Percentiles rank a stretch among this genome's conserved stretches.
Evolutionary conservation across 1,140 invertebrate species (phyloP).

Genomic region (Zaprionus lachaisei): DNA sequence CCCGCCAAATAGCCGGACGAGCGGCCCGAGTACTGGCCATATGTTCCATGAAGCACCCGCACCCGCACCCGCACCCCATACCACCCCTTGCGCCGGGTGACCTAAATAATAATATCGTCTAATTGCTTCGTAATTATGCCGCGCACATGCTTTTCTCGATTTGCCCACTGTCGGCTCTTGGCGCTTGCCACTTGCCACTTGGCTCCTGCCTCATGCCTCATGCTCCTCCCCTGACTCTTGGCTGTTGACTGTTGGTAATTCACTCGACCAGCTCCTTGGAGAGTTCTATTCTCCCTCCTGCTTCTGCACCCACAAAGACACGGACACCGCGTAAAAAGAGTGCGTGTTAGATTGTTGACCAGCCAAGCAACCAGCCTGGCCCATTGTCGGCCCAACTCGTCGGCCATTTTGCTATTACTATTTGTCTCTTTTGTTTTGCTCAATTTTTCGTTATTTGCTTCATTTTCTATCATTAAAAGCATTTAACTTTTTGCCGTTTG

Average conservation of each 20-base stretch:
- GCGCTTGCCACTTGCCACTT: background rate
- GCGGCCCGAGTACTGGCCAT: conserved; percentile 49
- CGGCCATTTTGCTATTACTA: conserved; percentile 75
- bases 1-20: conserved; percentile 37
- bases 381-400: conserved; percentile 27
- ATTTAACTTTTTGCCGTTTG: conserved; percentile 80
- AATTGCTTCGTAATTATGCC: conserved; percentile 82
- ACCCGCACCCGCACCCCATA: background rate
- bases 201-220: background rate
- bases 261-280: conserved; percentile 45
- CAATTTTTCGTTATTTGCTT: conserved; percentile 79
- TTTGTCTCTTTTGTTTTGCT: conserved; percentile 79
- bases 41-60: conserved; percentile 50
- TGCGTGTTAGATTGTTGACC: conserved; percentile 22
- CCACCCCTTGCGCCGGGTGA: conserved; percentile 41
- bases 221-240: background rate
- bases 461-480: conserved; percentile 80
- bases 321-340: conserved; percentile 2
- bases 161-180: conserved; percentile 56
- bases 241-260: conserved; percentile 63
- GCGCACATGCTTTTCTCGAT: conserved; percentile 79
- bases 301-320: conserved; percentile 2
- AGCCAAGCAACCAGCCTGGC: background rate
- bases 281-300: conserved; percentile 10
- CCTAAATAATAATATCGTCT: conserved; percentile 81